Evolutionary conservation across 2,797 vertebrate species (phyloP), one percentile per base, ranked within the genome.

Genomic region (Paramormyrops hopkinsi): DNA sequence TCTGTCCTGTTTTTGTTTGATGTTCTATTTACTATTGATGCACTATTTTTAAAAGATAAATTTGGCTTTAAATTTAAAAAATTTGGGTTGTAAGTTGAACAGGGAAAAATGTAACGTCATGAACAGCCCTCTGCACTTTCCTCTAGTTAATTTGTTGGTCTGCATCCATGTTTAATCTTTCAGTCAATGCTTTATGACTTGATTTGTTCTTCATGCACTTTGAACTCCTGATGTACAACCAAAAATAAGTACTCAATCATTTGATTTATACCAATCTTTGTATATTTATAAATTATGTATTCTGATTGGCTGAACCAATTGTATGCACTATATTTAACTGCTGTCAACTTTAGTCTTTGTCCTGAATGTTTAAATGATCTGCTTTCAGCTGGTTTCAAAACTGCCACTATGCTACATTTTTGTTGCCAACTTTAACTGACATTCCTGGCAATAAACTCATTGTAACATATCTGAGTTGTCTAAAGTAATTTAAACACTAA

Each of bases 101-200:
- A 17, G 12, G 29, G 29, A 5, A 73, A 37, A 37, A 73, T 73
- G 65, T 73, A 73, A 73, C 12, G 14, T 37, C 14, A 33, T 69
- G 65, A 11, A 33, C 1, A 12, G 11, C 65, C 65, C 65, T 69
- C 73, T 44, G 6, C 17, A 14, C 73, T 44, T 46, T 79, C 41
- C 17, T 79, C 73, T 46, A 46, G 41, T 46, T 79, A n/a, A 79
- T 37, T 37, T 73, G 11, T 73, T 37, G 11, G 29, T 37, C 12
- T 73, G 29, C 65, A 73, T 17, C 29, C 2, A 29, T 73, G 65
- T 73, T 73, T 73, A 73, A 37, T 29, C 4, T 76, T 53, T 48
- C n/a, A 88, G n/a, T 29, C 22, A 53, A 33, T 91, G 92, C 92
- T 93, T 93, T 92, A 92, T 89, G 48, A 86, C 50, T 56, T 89